Base-by-base conservation (phyloP, 2,797 vertebrate genomes). In the Enteromius trimaculatus region DNA sequence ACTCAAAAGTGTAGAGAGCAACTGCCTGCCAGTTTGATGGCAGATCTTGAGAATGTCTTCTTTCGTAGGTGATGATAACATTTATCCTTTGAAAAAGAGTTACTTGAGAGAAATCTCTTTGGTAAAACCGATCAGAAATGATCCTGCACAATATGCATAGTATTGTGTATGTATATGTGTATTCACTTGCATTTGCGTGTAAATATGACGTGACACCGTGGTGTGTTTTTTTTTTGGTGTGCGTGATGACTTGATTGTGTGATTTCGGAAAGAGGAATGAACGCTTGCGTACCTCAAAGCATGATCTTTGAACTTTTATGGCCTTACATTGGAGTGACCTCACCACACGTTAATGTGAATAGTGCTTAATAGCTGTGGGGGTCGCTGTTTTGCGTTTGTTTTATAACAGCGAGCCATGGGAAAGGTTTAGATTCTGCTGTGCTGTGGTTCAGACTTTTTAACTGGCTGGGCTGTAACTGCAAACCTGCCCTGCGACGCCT, bases 221-320 rank as follows among this genome's bases (percentile, higher is more conserved):
- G 31, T 39, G 47, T 55, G 2, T 86, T 90, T 70, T 60, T 90
- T 75, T 60, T 90, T 91, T 90, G 88, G 82, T 53, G 89, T 47
- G 62, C 75, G 77, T 86, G 81, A 86, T 81, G 83, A 86, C 65
- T 79, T 37, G 49, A 37, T 37, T 90, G 78, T 88, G 87, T 88
- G 87, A 88, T 81, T 74, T 88, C 84, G 80, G 85, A 92, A 83
- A 84, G 88, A 55, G 86, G 92, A 89, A 92, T 89, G 93, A 94
- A 90, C 91, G 92, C 94, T 91, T 90, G 91, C 92, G 94, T 95
- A 97, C 95, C 95, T 98, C 96, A 95, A 92, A 96, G 96, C 96
- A 97, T 97, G 97, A 95, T 92, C 95, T 94, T 90, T 90, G 90
- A 94, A 94, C 90, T 91, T 95, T 91, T 92, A 95, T 94, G 93